Percentiles rank a stretch among this genome's conserved stretches.
These are phyloP conservation scores for Tribolium castaneum DNA, from an alignment of 1,140 invertebrate genomes.

Conservation along the genomic window DNA sequence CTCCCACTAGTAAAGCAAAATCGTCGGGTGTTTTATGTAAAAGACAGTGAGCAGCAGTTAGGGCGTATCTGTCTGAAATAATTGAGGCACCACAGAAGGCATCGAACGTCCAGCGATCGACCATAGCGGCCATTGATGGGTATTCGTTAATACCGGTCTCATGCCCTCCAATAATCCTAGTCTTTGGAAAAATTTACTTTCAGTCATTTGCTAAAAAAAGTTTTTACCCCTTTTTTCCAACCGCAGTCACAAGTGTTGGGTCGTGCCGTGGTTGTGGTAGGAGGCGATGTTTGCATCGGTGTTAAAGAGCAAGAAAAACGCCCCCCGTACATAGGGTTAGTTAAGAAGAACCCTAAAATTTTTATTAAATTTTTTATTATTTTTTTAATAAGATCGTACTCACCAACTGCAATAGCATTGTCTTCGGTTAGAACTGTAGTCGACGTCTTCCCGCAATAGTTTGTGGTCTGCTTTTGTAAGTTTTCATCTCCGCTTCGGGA, in stretches of 20 bases:
- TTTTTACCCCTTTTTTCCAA: constrained; percentile 67
- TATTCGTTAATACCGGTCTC: constrained; percentile 73
- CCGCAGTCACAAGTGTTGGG: constrained; percentile 67
- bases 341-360: constrained; percentile 62
- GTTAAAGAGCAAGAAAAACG: constrained; percentile 66
- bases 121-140: constrained; percentile 73
- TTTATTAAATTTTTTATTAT: not conserved
- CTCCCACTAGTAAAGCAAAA: constrained; percentile 68
- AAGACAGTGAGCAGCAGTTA: constrained; percentile 79
- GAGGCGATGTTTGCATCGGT: constrained; percentile 53
- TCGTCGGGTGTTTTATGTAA: constrained; percentile 30
- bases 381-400: constrained; percentile 21
- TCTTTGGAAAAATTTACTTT: constrained; percentile 33
- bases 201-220: not conserved
- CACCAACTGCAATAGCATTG: constrained; percentile 65
- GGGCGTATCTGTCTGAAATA: constrained; percentile 69
- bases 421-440: constrained; percentile 64
- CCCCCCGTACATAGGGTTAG: constrained; percentile 62
- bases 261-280: constrained; percentile 34
- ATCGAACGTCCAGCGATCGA: constrained; percentile 60
- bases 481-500: constrained; percentile 65
- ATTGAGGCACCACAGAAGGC: constrained; percentile 76
- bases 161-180: constrained; percentile 71
- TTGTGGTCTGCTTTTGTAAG: constrained; percentile 61
- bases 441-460: constrained; percentile 68